Evolutionary conservation across 2,888 invertebrate species (phyloP), one percentile per base, ranked within the genome.

Genomic region (Lymantria monacha): DNA sequence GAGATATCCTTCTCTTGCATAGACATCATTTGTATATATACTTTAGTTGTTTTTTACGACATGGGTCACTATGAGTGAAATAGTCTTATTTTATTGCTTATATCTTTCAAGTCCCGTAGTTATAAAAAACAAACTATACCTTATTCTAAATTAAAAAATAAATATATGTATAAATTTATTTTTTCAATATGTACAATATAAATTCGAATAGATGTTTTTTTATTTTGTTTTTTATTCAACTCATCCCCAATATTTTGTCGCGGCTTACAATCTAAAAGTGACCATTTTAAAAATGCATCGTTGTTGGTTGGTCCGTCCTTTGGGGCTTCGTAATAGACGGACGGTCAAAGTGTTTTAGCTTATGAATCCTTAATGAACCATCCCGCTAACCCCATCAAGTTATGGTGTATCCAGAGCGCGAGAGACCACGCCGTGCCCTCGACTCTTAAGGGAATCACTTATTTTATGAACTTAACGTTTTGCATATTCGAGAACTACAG

Each of bases 331-430:
- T 83, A 83, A 83, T 82, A 83, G 85, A 76, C 75, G 69, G 57
- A 66, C 79, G 79, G 72, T 69, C 81, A 77, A 81, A 85, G 84
- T 83, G 85, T 83, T 85, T 80, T 74, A 63, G 67, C 75, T 77
- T 79, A 86, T 90, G 85, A 87, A 90, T 90, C 75, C 69, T 77
- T 87, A 83, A 90, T 83, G 74, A 74, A 68, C 61, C 74, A 73
- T 78, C 75, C 82, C n/a, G 85, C 85, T 87, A 50, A 44, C 52
- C 68, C 65, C 63, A 59, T 56, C 80, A 71, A 76, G 66, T 79
- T 76, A 75, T 71, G 68, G 69, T n/a, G n/a, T n/a, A n/a, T n/a
- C n/a, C n/a, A n/a, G n/a, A n/a, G n/a, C n/a, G n/a, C 47, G 60
- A 48, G 59, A 73, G 22, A 61, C 61, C 55, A 13, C 31, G 22